These are phyloP conservation scores for Callinectes sapidus DNA, from an alignment of 2,888 invertebrate genomes.

Conservation along the genomic window DNA sequence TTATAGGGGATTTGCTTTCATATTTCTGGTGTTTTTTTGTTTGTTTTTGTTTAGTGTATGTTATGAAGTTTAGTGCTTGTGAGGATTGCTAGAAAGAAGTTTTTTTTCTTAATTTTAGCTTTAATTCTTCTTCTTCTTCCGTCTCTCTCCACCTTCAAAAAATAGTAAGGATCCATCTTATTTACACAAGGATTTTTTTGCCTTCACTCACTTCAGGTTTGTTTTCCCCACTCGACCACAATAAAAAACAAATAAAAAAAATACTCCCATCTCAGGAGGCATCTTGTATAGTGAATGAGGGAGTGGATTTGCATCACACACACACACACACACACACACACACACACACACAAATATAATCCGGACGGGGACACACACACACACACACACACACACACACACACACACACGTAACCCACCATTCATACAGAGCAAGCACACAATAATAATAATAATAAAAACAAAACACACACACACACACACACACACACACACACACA, in stretches of 20 bases:
- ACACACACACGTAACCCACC: neutral
- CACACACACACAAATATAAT: neutral
- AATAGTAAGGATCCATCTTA: neutral
- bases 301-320: neutral
- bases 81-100: neutral
- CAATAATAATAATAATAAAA: neutral
- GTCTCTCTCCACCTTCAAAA: neutral
- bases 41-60: neutral
- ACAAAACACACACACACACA: no score
- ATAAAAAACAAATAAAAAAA: neutral
- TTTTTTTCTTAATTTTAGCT: neutral
- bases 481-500: no score
- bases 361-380: neutral
- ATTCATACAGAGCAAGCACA: neutral
- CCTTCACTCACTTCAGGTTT: neutral
- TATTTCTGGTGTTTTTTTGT: neutral
- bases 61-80: neutral
- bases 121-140: neutral
- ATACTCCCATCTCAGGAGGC: neutral
- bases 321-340: neutral
- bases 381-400: neutral
- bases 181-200: neutral
- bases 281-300: neutral
- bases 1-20: neutral
- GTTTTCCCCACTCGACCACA: neutral